A percentile compares a stretch with the other conserved stretches of the same genome.
Evolutionary conservation across 1,140 invertebrate species (phyloP).

Genomic region (Drosophila cardini): DNA sequence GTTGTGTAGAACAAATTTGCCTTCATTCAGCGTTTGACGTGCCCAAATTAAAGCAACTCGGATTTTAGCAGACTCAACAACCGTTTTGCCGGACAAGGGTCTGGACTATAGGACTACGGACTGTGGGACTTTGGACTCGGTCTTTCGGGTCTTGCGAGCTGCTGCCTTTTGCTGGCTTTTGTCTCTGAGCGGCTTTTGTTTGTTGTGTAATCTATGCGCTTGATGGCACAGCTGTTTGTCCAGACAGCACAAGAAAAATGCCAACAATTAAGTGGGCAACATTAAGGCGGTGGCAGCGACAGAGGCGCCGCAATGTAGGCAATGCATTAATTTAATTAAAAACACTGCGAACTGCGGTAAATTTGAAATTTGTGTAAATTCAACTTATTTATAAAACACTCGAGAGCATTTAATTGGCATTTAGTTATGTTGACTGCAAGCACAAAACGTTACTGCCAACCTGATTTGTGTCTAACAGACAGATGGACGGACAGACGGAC

Average conservation of each 20-base stretch:
- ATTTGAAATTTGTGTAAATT: conserved; percentile 81
- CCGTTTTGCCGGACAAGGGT: conserved; percentile 33
- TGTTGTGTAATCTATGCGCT: conserved; percentile 82
- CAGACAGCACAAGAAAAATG: conserved; percentile 76
- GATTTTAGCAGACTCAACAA: conserved; percentile 45
- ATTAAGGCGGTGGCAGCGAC: not conserved
- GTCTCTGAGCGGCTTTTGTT: conserved; percentile 79
- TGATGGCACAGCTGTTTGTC: conserved; percentile 81
- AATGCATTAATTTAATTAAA: conserved; percentile 83
- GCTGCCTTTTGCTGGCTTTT: conserved; percentile 56
- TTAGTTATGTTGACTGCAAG: conserved; percentile 35
- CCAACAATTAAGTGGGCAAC: conserved; percentile 78
- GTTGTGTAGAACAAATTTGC: conserved; percentile 68
- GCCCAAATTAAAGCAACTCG: conserved; percentile 75
- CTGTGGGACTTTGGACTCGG: not conserved
- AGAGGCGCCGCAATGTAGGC: conserved; percentile 50
- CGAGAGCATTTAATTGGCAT: conserved; percentile 49
- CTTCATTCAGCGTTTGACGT: conserved; percentile 75
- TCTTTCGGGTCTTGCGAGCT: conserved; percentile 12
- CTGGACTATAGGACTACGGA: conserved; percentile 5
- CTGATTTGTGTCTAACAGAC: conserved; percentile 44
- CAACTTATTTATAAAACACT: conserved; percentile 80
- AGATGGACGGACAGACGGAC: not conserved
- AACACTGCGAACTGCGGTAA: conserved; percentile 43
- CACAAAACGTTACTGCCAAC: conserved; percentile 42